Conservation (phyloP, 2,797 vertebrate species). For the Adelosebastes latens region DNA sequence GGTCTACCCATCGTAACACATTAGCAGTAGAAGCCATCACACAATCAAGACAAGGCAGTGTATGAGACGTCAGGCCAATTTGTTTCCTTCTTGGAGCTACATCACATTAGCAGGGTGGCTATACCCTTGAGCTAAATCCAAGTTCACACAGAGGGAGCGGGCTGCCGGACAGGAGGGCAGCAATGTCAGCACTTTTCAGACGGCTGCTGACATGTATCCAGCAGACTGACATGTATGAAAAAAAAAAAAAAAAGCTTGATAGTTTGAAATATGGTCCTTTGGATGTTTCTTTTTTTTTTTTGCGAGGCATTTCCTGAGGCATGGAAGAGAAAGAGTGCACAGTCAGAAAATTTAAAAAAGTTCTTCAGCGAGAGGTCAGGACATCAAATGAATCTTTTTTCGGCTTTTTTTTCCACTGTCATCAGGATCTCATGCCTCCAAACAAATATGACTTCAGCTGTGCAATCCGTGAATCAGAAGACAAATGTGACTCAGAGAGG, state of each 20-base stretch:
- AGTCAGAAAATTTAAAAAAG: slow-evolving; percentile 28
- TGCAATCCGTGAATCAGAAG: slow-evolving; percentile 44
- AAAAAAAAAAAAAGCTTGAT: slow-evolving; percentile 53
- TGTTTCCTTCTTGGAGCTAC: slow-evolving; percentile 81
- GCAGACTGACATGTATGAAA: slow-evolving; percentile 73
- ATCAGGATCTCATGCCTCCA: slow-evolving; percentile 28
- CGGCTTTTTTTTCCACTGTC: slow-evolving; percentile 35
- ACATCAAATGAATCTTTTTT: slow-evolving; percentile 26
- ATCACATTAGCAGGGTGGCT: slow-evolving; percentile 81
- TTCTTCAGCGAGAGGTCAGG: slow-evolving; percentile 43
- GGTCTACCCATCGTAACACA: slow-evolving; percentile 83
- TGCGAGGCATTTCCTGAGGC: slow-evolving; percentile 34
- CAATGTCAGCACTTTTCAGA: slow-evolving; percentile 83
- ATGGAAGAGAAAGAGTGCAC: slow-evolving; percentile 9
- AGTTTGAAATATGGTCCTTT: slow-evolving; percentile 60
- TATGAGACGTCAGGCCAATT: slow-evolving; percentile 84
- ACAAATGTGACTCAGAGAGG: slow-evolving; percentile 58
- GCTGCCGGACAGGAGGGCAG: slow-evolving; percentile 76
- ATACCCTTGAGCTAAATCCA: slow-evolving; percentile 86
- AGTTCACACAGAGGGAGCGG: slow-evolving; percentile 79
- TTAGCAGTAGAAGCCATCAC: slow-evolving; percentile 82
- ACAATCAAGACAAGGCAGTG: slow-evolving; percentile 82
- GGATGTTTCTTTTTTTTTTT: slow-evolving; percentile 47
- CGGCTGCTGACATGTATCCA: slow-evolving; percentile 77
- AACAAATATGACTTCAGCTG: slow-evolving; percentile 35